Conservation (phyloP, 2,888 invertebrate species). For the Carcina quercana region DNA sequence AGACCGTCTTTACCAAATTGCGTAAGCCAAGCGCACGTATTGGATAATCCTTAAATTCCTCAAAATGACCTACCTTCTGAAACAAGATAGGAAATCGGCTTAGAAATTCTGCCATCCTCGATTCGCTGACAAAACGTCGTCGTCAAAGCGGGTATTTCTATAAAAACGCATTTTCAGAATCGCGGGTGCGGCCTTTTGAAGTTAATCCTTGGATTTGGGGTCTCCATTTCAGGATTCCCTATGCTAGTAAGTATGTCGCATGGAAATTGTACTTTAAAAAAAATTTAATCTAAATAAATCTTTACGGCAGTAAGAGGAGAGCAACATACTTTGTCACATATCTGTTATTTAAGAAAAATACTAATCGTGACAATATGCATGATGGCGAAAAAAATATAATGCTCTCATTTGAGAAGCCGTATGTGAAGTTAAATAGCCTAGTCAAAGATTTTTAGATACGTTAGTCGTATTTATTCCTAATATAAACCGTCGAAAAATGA, state of each 20-base stretch:
- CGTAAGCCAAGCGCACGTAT: neutral
- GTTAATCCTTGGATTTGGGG: slow-evolving; percentile 62
- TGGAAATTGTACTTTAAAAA: slow-evolving; percentile 24
- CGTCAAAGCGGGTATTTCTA: slow-evolving; percentile 60
- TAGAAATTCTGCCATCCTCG: slow-evolving; percentile 42
- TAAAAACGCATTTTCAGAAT: slow-evolving; percentile 68
- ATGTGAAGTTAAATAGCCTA: no score
- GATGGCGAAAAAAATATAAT: no score
- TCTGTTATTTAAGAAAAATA: no score
- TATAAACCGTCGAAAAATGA: no score
- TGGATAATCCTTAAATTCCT: slow-evolving; percentile 27
- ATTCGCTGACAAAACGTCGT: slow-evolving; percentile 57
- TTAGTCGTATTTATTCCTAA: no score
- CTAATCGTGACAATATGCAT: no score
- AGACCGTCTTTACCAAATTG: no score
- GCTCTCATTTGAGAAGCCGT: no score
- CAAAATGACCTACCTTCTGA: slow-evolving; percentile 38
- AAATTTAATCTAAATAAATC: no score
- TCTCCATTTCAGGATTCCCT: slow-evolving; percentile 21
- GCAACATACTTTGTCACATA: no score
- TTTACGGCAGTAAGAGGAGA: no score
- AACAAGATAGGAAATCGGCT: slow-evolving; percentile 44
- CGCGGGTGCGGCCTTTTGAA: slow-evolving; percentile 51
- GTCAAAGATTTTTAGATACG: no score
- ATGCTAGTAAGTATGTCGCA: slow-evolving; percentile 23